These are phyloP conservation scores for Schizopygopsis malacanthus DNA, from an alignment of 2,797 vertebrate species.

Conservation along the genomic window DNA sequence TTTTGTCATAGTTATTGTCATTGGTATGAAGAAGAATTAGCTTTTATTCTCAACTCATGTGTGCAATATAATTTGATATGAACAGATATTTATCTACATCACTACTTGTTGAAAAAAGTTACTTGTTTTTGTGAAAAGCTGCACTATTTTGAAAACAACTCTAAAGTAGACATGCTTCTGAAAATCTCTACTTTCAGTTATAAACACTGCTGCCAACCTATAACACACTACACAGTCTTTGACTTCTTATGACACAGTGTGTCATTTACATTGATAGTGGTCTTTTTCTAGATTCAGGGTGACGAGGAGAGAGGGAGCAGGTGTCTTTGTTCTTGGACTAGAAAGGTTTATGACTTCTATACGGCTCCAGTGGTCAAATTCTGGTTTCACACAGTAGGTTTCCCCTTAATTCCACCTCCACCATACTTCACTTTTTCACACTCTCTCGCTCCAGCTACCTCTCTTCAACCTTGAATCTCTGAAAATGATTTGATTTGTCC, in stretches of 20 bases:
- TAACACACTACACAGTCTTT: not conserved
- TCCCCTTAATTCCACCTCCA: not conserved
- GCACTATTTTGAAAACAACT: not conserved
- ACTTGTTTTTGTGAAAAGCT: not conserved
- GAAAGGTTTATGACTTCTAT: slow-evolving; percentile 93
- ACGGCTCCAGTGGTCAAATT: slow-evolving; percentile 97
- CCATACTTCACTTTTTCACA: not conserved
- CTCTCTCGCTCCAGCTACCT: not conserved
- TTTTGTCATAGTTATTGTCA: no score
- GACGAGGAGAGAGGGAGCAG: slow-evolving; percentile 83
- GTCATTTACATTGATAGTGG: not conserved
- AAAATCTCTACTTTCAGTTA: not conserved
- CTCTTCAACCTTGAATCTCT: not conserved
- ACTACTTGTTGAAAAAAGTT: no score
- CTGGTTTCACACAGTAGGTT: slow-evolving; percentile 94
- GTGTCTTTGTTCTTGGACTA: slow-evolving; percentile 77
- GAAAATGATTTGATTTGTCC: not conserved
- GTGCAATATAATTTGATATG: no score
- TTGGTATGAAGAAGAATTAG: no score
- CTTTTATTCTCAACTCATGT: no score
- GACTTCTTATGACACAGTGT: not conserved
- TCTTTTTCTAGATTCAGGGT: slow-evolving; percentile 69
- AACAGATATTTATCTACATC: no score
- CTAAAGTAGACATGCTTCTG: not conserved
- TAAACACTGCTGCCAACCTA: not conserved